Evolutionary conservation across 2,113 vertebrate species (phyloP).

Genomic region (Notothenia coriiceps): DNA sequence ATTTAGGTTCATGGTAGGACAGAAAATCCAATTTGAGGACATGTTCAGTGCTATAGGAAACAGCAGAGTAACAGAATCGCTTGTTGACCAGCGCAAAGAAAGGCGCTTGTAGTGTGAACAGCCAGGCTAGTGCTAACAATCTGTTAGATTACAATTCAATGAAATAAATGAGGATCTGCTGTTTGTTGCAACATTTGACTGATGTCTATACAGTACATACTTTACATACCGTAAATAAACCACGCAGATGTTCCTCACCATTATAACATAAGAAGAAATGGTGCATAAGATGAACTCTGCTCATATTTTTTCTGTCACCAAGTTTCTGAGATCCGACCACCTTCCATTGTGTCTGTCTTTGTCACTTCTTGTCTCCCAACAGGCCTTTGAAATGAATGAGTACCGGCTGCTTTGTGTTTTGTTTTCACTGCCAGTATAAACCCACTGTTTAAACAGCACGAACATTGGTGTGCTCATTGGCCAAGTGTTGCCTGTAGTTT

Average conservation of each 20-base stretch:
- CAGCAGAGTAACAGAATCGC: too few species aligned
- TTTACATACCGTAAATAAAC: neutral
- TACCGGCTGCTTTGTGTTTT: conserved; percentile 58
- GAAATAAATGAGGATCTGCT: neutral
- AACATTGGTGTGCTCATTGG: conserved; percentile 50
- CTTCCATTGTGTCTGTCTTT: conserved; percentile 20
- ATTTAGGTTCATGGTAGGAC: neutral
- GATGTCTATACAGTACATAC: neutral
- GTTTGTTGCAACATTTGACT: neutral
- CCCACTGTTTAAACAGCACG: conserved; percentile 64
- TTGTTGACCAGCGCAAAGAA: too few species aligned
- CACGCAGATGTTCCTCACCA: neutral
- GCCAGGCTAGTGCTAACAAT: too few species aligned
- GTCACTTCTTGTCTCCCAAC: conserved; percentile 44
- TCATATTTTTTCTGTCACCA: conserved; percentile 5
- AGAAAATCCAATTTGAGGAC: neutral
- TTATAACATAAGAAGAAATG: neutral
- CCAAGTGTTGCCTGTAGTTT: conserved; percentile 57
- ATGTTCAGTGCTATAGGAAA: too few species aligned
- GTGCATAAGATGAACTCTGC: neutral
- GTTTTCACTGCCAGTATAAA: conserved; percentile 61
- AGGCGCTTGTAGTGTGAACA: too few species aligned
- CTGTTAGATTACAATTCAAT: too few species aligned
- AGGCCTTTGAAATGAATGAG: conserved; percentile 53
- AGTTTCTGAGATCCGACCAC: conserved; percentile 41